Conservation (phyloP, 2,888 invertebrate genomes). For the Girardia tigrina region DNA sequence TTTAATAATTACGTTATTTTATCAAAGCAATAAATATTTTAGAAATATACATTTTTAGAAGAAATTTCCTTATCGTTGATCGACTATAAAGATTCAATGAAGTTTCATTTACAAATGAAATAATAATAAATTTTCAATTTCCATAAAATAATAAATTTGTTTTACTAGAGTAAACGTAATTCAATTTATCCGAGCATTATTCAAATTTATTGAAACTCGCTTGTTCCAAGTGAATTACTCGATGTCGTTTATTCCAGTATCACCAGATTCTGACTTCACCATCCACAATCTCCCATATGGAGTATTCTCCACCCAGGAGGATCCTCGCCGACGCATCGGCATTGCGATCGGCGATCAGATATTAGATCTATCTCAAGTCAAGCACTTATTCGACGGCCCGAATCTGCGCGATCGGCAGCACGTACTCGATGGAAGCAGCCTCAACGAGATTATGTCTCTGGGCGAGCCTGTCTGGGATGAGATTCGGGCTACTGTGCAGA, state of each 20-base stretch:
- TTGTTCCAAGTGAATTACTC: not conserved
- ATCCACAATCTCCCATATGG: conserved; percentile 92
- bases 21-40: no score
- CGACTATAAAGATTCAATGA: no score
- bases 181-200: not conserved
- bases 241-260: conserved; percentile 47
- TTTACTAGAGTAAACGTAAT: not conserved
- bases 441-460: conserved; percentile 80
- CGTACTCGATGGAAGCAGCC: conserved; percentile 64
- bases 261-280: conserved; percentile 67
- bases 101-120: no score
- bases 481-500: conserved; percentile 66
- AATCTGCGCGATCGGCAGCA: conserved; percentile 59
- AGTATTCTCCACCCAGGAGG: conserved; percentile 70
- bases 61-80: no score
- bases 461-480: conserved; percentile 71
- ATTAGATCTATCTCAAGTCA: conserved; percentile 67
- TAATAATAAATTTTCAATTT: no score
- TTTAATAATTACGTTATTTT: no score
- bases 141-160: no score
- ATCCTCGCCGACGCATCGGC: conserved; percentile 67
- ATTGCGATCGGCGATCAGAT: conserved; percentile 86
- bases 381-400: conserved; percentile 68
- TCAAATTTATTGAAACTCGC: not conserved
- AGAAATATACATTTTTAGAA: no score